phyloP scores from a whole-genome alignment of 2,113 vertebrate species.

The Cyprinodon variegatus region DNA sequence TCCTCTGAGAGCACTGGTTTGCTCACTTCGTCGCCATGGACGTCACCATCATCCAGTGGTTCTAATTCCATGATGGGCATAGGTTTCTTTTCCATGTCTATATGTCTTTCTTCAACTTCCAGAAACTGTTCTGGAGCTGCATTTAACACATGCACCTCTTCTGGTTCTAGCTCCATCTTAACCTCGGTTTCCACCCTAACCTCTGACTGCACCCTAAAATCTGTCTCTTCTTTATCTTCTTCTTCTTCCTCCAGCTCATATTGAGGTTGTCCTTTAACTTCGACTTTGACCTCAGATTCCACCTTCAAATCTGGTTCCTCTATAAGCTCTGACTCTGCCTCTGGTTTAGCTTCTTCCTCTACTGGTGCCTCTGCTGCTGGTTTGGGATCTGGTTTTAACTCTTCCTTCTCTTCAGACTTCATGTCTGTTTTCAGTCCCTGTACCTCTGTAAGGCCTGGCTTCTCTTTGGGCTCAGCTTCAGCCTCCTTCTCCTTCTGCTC shows the following conservation, averaged over 20 bases:
- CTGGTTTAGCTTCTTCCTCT: neutral
- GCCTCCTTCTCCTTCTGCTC: neutral
- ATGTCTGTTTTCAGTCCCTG: neutral
- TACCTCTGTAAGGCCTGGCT: neutral
- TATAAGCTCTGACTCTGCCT: constrained; percentile 1
- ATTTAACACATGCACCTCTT: neutral
- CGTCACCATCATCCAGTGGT: neutral
- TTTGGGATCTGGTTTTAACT: neutral
- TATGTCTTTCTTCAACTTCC: constrained; percentile 6
- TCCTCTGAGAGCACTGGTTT: neutral
- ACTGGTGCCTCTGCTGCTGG: neutral
- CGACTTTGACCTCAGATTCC: constrained; percentile 9
- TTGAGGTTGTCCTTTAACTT: neutral
- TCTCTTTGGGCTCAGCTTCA: constrained; percentile 5
- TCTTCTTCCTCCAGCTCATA: neutral
- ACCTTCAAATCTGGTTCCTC: neutral
- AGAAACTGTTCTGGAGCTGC: constrained; percentile 3
- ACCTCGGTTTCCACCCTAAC: constrained; percentile 10
- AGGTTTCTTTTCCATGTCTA: constrained; percentile 9
- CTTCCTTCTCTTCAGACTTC: neutral
- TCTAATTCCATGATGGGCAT: constrained; percentile 23
- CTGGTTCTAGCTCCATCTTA: neutral
- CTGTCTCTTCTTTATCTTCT: constrained; percentile 2
- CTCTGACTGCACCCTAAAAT: constrained; percentile 4
- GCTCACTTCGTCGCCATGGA: neutral